A percentile compares a stretch with the other conserved stretches of the same genome.
These are phyloP conservation scores for Eupeodes latifasciatus DNA, from an alignment of 2,888 invertebrate species.

Conservation along the genomic window DNA sequence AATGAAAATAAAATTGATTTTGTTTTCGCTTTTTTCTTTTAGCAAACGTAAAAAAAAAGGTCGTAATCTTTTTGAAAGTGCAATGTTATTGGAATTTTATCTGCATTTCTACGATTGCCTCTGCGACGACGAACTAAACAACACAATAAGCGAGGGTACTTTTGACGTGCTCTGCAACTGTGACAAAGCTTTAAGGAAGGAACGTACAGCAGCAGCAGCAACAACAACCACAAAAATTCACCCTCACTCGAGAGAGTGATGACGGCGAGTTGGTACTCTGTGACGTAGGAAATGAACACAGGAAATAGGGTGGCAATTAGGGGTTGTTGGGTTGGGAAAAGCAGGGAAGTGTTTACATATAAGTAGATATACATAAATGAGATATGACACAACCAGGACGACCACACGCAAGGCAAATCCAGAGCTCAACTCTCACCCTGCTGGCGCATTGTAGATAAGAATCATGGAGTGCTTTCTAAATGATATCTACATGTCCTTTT, in stretches of 20 bases:
- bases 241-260: constrained; percentile 48
- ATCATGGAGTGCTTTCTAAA: not conserved
- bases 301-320: constrained; percentile 70
- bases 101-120: constrained; percentile 71
- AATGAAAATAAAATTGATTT: constrained; percentile 52
- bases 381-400: constrained; percentile 5
- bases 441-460: constrained; percentile 60
- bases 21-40: constrained; percentile 15
- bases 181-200: constrained; percentile 65
- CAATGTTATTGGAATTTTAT: constrained; percentile 62
- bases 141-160: constrained; percentile 14
- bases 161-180: constrained; percentile 51
- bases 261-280: constrained; percentile 12
- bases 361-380: not conserved
- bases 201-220: constrained; percentile 16
- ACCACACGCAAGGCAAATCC: constrained; percentile 44
- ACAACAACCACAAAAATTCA: constrained; percentile 11
- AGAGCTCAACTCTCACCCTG: constrained; percentile 76
- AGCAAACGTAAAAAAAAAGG: not conserved
- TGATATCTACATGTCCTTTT: not conserved
- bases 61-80: constrained; percentile 26
- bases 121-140: constrained; percentile 20
- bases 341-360: constrained; percentile 31
- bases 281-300: constrained; percentile 62
- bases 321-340: constrained; percentile 44